phyloP scores from a whole-genome alignment of 2,797 vertebrate genomes.

The Streptopelia turtur region DNA sequence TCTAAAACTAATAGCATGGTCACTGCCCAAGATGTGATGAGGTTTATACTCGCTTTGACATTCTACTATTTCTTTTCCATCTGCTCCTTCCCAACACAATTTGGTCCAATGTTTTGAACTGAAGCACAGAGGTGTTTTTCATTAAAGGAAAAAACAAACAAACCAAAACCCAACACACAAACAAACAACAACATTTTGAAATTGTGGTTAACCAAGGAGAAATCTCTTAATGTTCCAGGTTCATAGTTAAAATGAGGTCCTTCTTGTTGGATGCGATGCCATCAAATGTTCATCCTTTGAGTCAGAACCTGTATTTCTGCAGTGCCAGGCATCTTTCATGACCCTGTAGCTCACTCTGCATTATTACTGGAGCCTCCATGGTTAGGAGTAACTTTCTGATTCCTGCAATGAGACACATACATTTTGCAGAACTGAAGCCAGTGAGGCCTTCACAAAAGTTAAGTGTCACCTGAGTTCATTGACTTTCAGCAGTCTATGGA shows the following conservation, averaged over 20 bases:
- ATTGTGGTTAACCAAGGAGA: neutral
- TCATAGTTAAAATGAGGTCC: neutral
- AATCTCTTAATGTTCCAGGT: neutral
- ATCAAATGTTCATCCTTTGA: neutral
- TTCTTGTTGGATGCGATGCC: neutral
- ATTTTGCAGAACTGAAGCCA: neutral
- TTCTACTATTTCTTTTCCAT: neutral
- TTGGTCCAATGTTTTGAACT: neutral
- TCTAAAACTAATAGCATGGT: neutral
- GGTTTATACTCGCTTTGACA: neutral
- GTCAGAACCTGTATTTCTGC: neutral
- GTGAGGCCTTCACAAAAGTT: neutral
- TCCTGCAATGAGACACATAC: neutral
- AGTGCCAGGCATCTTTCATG: neutral
- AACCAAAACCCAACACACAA: too few species aligned
- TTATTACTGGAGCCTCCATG: neutral
- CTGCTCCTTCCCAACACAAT: neutral
- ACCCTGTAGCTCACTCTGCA: neutral
- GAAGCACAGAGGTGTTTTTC: constrained; percentile 6
- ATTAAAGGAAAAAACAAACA: neutral
- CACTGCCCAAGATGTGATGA: neutral
- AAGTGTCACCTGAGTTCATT: neutral
- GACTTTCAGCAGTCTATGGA: neutral
- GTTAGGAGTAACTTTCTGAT: neutral
- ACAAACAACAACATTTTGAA: neutral